Percentiles rank a stretch among this genome's conserved stretches.
Conservation (phyloP, 1,140 invertebrate genomes). For the Nomia melanderi region DNA sequence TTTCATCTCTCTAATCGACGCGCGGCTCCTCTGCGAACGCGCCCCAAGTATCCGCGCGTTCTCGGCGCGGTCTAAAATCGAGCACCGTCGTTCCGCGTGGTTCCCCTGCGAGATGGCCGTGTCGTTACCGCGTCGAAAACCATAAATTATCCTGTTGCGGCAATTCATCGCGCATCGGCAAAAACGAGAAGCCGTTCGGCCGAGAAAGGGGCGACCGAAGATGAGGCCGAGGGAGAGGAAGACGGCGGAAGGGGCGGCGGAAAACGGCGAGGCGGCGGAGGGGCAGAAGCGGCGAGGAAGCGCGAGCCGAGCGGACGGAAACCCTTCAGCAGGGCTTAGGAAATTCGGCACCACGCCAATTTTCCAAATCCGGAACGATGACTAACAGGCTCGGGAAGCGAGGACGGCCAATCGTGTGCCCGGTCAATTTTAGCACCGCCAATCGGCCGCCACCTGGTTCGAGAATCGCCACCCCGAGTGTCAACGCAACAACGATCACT, state of each 20-base stretch:
- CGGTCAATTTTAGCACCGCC: conserved; percentile 62
- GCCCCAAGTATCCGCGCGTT: too few relatives aligned
- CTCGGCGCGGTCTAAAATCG: too few relatives aligned
- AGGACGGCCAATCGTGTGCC: conserved; percentile 49
- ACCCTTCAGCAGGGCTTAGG: conserved; percentile 63
- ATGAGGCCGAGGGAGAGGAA: conserved; percentile 6
- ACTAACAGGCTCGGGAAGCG: conserved; percentile 60
- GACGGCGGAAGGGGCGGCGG: not conserved
- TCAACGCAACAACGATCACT: conserved; percentile 56
- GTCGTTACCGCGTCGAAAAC: too few relatives aligned
- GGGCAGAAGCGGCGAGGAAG: conserved; percentile 16
- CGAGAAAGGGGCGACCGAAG: conserved; percentile 5
- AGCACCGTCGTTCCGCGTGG: too few relatives aligned
- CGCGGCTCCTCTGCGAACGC: too few relatives aligned
- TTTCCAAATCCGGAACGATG: conserved; percentile 71
- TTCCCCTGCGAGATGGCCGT: too few relatives aligned
- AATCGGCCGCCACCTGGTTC: conserved; percentile 59
- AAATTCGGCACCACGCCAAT: conserved; percentile 69
- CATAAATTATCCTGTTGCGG: not conserved
- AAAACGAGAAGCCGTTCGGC: not conserved
- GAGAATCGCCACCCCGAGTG: conserved; percentile 61
- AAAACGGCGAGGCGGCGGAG: not conserved
- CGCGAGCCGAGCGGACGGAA: conserved; percentile 31
- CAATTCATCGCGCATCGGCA: not conserved
- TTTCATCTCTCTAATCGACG: too few relatives aligned